phyloP scores from a whole-genome alignment of 2,113 vertebrate genomes.

The Proteles cristata region DNA sequence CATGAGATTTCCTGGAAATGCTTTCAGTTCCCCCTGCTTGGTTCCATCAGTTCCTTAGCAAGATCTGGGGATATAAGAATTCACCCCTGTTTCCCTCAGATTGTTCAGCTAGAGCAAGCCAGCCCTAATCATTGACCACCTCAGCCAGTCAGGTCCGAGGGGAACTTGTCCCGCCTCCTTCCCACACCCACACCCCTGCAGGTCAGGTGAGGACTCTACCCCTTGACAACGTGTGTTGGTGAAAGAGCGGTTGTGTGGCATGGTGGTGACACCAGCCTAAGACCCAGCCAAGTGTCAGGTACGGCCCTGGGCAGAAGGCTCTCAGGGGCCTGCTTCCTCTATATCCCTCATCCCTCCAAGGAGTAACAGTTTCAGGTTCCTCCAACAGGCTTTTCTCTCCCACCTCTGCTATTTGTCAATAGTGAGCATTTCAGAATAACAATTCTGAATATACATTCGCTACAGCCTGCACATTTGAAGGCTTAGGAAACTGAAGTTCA shows the following conservation, averaged over 20 bases:
- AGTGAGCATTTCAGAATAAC: not conserved
- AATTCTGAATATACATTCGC: not conserved
- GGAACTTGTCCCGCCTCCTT: not conserved
- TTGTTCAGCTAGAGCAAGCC: not conserved
- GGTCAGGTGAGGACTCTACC: not conserved
- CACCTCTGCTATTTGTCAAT: not conserved
- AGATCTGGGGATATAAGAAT: not conserved
- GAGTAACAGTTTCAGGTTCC: not conserved
- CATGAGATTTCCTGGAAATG: rapidly evolving
- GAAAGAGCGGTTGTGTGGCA: not conserved
- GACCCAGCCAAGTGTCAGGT: not conserved
- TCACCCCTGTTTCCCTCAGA: not conserved
- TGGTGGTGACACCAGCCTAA: not conserved
- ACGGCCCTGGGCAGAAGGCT: not conserved
- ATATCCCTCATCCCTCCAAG: not conserved
- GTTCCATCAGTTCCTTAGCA: not conserved
- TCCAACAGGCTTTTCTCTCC: not conserved
- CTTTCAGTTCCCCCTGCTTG: not conserved
- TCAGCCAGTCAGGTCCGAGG: not conserved
- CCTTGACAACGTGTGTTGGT: not conserved
- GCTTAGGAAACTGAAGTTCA: not conserved
- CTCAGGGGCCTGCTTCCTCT: not conserved
- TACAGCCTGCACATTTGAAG: not conserved
- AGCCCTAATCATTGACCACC: not conserved
- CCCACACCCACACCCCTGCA: rapidly evolving